Percentiles rank a stretch among this genome's conserved stretches.
phyloP scores from a whole-genome alignment of 2,113 vertebrate species.

The human (Homo sapiens) region GRCh38 chr3:168704501-168705000 shows the following conservation, averaged over 20 bases:
- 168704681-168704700: not conserved
- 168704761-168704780: slow-evolving; percentile 51
- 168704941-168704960: slow-evolving; percentile 27
- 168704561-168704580: not conserved
- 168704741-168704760: slow-evolving; percentile 28
- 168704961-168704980: slow-evolving; percentile 39
- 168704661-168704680: not conserved
- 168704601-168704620: not conserved
- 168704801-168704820: slow-evolving; percentile 46
- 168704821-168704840: slow-evolving; percentile 12
- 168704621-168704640: not conserved
- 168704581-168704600: not conserved
- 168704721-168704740: slow-evolving; percentile 26
- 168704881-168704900: slow-evolving; percentile 52
- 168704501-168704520: not conserved
- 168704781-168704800: slow-evolving; percentile 20
- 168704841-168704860: slow-evolving; percentile 35
- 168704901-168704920: slow-evolving; percentile 63
- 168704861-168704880: slow-evolving; percentile 53
- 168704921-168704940: slow-evolving; percentile 54
- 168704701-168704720: not conserved
- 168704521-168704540: not conserved
- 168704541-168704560: not conserved
- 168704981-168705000: slow-evolving; percentile 58
- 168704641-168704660: not conserved